Percentiles rank a stretch among this genome's conserved stretches.
These are phyloP conservation scores for Cygnus buccinator DNA, from an alignment of 2,113 vertebrate genomes.

Conservation along the genomic window DNA sequence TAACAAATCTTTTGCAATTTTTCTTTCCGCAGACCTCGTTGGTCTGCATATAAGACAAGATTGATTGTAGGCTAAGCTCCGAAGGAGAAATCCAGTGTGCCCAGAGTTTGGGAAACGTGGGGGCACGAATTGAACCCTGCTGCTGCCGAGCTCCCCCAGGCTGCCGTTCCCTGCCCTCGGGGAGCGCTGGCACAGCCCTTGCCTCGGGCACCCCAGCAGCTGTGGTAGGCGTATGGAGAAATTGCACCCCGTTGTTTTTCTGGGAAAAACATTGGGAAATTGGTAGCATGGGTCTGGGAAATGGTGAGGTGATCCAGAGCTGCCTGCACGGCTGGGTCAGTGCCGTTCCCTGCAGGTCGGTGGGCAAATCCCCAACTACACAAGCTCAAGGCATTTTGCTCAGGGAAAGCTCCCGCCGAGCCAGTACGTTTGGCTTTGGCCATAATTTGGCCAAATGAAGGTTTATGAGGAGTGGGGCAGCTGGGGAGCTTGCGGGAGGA, in stretches of 20 bases:
- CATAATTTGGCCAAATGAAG: background rate
- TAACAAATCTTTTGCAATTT: slow-evolving; percentile 60
- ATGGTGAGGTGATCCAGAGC: rapidly evolving
- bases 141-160: background rate
- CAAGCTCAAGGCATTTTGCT: background rate
- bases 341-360: rapidly evolving
- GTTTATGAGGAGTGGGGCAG: background rate
- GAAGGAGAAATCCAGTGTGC: background rate
- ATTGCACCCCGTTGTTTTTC: background rate
- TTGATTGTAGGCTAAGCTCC: slow-evolving; percentile 1
- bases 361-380: background rate
- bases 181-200: background rate
- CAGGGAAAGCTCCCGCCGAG: background rate
- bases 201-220: background rate
- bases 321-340: background rate
- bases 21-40: slow-evolving; percentile 20
- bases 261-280: background rate
- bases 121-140: background rate
- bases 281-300: rapidly evolving
- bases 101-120: background rate
- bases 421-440: background rate
- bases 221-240: background rate
- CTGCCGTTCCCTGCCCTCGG: background rate
- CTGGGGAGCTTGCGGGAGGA: background rate
- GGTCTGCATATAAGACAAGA: background rate